Conservation (phyloP, 2,797 vertebrate species). For the Luscinia luscinia region DNA sequence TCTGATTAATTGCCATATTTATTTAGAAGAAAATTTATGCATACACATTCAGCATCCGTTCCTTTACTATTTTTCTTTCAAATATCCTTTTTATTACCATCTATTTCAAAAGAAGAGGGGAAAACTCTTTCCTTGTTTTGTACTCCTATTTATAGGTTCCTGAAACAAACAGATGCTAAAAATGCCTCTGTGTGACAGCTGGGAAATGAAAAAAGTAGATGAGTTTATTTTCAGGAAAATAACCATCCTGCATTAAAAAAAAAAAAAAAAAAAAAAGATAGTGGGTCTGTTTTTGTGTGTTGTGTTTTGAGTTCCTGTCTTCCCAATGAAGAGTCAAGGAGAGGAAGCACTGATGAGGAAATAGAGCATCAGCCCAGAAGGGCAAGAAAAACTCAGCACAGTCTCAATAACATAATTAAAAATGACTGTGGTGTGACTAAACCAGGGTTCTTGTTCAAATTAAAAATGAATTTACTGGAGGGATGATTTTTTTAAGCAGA, state of each 20-base stretch:
- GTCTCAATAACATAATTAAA: slow-evolving; percentile 25
- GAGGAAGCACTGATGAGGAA: neutral
- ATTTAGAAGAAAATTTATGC: neutral
- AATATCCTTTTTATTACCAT: neutral
- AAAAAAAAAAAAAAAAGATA: neutral
- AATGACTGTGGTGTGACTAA: slow-evolving; percentile 30
- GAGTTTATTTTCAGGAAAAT: neutral
- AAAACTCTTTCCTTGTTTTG: neutral
- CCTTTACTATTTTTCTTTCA: neutral
- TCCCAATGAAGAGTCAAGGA: neutral
- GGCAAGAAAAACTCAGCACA: neutral
- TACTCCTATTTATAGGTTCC: neutral
- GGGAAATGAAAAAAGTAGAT: neutral
- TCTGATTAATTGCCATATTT: neutral
- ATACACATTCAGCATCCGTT: neutral
- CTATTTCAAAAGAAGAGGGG: neutral
- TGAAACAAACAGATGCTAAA: neutral
- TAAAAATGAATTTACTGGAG: slow-evolving; percentile 28
- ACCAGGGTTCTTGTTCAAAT: slow-evolving; percentile 16
- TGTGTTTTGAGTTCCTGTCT: neutral
- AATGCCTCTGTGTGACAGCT: neutral
- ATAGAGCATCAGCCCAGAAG: neutral
- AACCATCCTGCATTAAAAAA: neutral
- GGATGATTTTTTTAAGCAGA: slow-evolving; percentile 26
- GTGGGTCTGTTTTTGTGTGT: accelerated